These are phyloP conservation scores for Lycodopsis pacificus DNA, from an alignment of 2,797 vertebrate genomes.

Conservation along the genomic window DNA sequence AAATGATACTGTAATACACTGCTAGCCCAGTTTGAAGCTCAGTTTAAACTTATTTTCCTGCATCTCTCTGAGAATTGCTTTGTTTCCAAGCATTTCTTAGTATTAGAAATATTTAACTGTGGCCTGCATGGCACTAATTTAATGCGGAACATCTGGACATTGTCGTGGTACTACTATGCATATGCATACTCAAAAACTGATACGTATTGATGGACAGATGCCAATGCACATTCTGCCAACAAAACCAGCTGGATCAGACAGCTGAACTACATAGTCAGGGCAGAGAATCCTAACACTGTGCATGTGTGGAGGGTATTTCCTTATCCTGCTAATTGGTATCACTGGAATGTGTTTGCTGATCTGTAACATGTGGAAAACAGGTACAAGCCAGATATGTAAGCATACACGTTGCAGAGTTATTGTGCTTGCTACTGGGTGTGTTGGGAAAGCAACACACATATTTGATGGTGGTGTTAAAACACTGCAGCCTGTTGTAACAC, in stretches of 20 bases:
- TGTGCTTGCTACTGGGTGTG: constrained; percentile 34
- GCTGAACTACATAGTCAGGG: neutral
- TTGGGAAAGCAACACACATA: neutral
- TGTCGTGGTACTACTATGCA: constrained; percentile 1
- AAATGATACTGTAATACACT: constrained; percentile 9
- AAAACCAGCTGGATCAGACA: constrained; percentile 24
- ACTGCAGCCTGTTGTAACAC: constrained; percentile 39
- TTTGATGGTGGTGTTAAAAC: constrained; percentile 27
- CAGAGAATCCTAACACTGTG: neutral
- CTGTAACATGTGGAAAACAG: constrained; percentile 18
- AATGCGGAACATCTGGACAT: constrained; percentile 52
- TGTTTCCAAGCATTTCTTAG: constrained; percentile 12
- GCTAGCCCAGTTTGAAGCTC: constrained; percentile 14
- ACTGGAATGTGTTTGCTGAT: neutral
- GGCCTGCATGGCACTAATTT: constrained; percentile 14
- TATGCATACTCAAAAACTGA: neutral
- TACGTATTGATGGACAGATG: constrained; percentile 16
- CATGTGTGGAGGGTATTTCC: neutral
- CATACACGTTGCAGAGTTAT: constrained; percentile 20
- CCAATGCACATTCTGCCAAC: constrained; percentile 21
- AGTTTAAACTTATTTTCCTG: constrained; percentile 19
- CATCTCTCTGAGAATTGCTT: constrained; percentile 18
- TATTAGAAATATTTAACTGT: constrained; percentile 25
- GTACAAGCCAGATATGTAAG: neutral
- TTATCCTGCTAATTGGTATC: neutral